Base-by-base conservation (phyloP, 2,888 invertebrate species). In the Agrochola lota region DNA sequence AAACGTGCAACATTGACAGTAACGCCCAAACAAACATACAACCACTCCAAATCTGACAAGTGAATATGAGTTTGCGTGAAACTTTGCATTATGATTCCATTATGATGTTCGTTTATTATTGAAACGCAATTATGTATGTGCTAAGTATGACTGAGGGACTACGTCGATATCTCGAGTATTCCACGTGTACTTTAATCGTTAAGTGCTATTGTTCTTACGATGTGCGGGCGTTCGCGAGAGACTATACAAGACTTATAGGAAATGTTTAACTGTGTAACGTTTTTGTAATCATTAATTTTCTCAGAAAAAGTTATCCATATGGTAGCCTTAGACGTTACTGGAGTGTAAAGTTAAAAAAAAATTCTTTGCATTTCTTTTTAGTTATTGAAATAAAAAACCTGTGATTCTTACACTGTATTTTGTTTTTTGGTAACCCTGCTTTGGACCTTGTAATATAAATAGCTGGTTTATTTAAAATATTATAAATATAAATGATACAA, bases 231-330 rank as follows among this genome's bases (percentile, higher is more conserved):
- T 93, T 92, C 91, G 91, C 91, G 93, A 95, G 94, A 95, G 88
- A 96, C 95, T 94, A 91, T 94, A 96, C 94, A 96, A 96, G 96
- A 96, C 96, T 96, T 96, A 96, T 96, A 96, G 95, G 93, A 95
- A 95, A 95, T 95, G 95, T 95, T 95, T 95, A 95, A 91, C 94
- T 94, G 94, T 95, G 95, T 96, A 96, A 96, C 94, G 94, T 95
- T 96, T 96, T 96, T 96, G 95, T 96, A 96, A 96, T 95, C 95
- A 95, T 94, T 95, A 92, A 94, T 95, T 96, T 89, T 90, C 91
- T 95, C 94, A 94, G 94, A 94, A 93, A 93, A 94, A 94, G 93
- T 94, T 95, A 95, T 95, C 95, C 93, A 92, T 94, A 95, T 92
- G 93, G 94, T 96, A 95, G 95, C 94, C 94, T 91, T 96, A 95